These are phyloP conservation scores for Cydia strobilella DNA, from an alignment of 1,140 invertebrate genomes.

Conservation along the genomic window DNA sequence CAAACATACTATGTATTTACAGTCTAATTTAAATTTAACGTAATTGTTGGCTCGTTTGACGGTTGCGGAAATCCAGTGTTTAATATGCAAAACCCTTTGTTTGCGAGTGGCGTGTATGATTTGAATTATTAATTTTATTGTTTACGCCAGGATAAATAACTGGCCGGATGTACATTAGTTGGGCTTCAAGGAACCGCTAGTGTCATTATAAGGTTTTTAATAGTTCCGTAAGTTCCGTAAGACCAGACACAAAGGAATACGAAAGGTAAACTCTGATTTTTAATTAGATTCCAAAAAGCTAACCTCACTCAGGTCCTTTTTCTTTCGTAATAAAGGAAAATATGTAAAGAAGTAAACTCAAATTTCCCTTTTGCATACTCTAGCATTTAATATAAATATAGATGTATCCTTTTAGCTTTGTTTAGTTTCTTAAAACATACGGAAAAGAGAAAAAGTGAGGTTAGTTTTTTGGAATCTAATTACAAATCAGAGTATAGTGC, in stretches of 20 bases:
- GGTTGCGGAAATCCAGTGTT: conserved; percentile 3
- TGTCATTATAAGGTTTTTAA: conserved; percentile 7
- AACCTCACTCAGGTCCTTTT: no score
- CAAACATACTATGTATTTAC: conserved; percentile 24
- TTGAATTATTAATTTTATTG: conserved; percentile 31
- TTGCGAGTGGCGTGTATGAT: conserved; percentile 27
- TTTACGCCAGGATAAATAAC: neutral
- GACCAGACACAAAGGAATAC: neutral
- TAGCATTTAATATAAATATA: no score
- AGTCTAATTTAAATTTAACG: conserved; percentile 26
- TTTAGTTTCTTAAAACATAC: no score
- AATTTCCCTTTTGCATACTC: no score
- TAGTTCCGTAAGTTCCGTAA: conserved; percentile 13
- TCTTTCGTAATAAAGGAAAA: no score
- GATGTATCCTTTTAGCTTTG: no score
- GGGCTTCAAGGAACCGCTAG: conserved; percentile 11
- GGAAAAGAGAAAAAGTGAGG: no score
- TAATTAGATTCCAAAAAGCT: no score
- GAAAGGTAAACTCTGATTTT: no score
- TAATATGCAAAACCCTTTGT: conserved; percentile 31
- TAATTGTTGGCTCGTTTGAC: conserved; percentile 20
- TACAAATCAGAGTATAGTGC: no score
- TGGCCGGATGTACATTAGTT: conserved; percentile 17
- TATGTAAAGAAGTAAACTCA: no score
- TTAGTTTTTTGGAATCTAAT: no score